These are phyloP conservation scores for Amphilophus citrinellus DNA, from an alignment of 2,113 vertebrate genomes.

Conservation along the genomic window DNA sequence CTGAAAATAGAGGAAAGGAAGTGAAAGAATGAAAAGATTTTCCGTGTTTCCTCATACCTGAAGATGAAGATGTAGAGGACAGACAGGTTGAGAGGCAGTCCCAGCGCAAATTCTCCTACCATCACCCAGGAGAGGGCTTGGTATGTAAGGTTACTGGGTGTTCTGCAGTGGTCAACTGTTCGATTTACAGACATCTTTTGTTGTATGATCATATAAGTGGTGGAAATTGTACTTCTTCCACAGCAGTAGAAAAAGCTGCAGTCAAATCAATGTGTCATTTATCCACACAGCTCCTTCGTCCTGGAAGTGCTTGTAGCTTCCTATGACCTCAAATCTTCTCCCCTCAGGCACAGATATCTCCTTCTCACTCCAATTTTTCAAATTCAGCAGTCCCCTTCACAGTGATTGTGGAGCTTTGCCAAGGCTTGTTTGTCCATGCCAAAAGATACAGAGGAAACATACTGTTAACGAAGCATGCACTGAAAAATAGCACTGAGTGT, in stretches of 20 bases:
- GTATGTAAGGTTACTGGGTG: slow-evolving; percentile 20
- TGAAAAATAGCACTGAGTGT: background rate
- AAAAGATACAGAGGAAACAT: slow-evolving; percentile 23
- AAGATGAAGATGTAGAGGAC: slow-evolving; percentile 85
- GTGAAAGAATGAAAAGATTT: background rate
- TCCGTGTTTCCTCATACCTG: slow-evolving; percentile 46
- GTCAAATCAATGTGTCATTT: background rate
- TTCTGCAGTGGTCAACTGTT: slow-evolving; percentile 49
- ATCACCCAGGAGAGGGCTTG: slow-evolving; percentile 49
- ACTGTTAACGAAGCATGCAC: background rate
- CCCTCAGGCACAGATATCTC: background rate
- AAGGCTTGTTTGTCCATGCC: background rate
- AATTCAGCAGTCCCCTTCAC: slow-evolving; percentile 8
- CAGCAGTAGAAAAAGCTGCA: background rate
- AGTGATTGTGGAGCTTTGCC: slow-evolving; percentile 3
- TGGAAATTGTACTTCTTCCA: background rate
- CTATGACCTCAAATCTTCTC: background rate
- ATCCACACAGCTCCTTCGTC: background rate
- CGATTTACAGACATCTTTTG: background rate
- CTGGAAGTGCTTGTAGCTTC: background rate
- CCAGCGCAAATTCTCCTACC: slow-evolving; percentile 70
- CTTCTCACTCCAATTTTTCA: slow-evolving; percentile 16
- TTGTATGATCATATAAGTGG: fast-evolving
- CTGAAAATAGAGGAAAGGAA: background rate
- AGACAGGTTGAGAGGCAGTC: slow-evolving; percentile 82